Base-by-base conservation (phyloP, 2,888 invertebrate genomes). In the Parelbella ahira region DNA sequence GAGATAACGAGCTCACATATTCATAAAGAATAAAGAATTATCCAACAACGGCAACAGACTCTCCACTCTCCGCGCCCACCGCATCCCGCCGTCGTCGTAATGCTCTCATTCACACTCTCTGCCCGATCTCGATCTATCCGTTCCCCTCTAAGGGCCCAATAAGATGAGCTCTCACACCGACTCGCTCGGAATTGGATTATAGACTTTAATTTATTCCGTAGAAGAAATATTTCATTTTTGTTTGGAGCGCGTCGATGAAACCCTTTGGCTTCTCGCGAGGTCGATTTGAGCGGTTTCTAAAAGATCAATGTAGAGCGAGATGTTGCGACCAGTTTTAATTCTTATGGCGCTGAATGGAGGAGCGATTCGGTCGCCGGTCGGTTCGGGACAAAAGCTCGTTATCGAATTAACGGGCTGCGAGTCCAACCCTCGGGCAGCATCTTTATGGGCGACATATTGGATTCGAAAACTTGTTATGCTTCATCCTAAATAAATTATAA, bases 21-120 rank as follows among this genome's bases (percentile, higher is more conserved):
- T 88, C 87, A 88, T 88, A 88, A 82, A 88, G 79, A 81, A 86
- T 84, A 87, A 87, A 84, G 79, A 84, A 84, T 84, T 81, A 86
- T 80, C 82, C 79, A 67, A 75, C 78, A 49, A 50, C 53, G 50
- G 48, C 51, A 47, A 39, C 50, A 66, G 64, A 70, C 67, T 67
- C 64, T 64, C 73, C 68, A 60, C 72, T 57, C 73, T 60, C 69
- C 68, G 68, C 64, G 47, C 60, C 64, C 62, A 53, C 63, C 66
- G 42, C 34, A 20, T 63, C 69, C 68, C 70, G 60, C 63, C 62
- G 58, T 62, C 64, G 69, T 73, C 68, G 71, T 77, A 72, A 79
- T 78, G 78, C 84, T 87, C 87, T 87, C 84, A 82, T 86, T 84
- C 86, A 86, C 84, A 86, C 87, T 83, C 78, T 72, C 62, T 66